Evolutionary conservation across 2,888 invertebrate species (phyloP), one percentile per base, ranked within the genome.

Genomic region (Eupithecia centaureata): DNA sequence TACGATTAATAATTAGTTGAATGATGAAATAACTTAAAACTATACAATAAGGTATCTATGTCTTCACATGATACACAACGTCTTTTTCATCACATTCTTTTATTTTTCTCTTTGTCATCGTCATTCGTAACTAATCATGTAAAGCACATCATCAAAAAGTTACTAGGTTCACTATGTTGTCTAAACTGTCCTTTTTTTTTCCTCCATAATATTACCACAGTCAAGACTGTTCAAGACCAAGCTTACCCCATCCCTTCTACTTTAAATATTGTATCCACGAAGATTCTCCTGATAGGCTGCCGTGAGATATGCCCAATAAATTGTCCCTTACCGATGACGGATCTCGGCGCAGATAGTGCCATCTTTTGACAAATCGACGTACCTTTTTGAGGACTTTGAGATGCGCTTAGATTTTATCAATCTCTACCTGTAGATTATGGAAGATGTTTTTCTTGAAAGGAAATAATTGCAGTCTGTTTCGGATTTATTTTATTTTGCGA

Each of bases 301-400:
- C 75, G 81, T 86, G 86, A 88, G 90, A 90, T 91, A 90, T 86
- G 82, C 71, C 73, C 87, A 85, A 90, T 90, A 88, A 87, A 90
- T 91, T 81, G 89, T 82, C 80, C 75, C 72, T 82, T 71, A 75
- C 83, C 86, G 91, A 91, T 92, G 91, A 92, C 90, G 92, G 91
- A 92, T 91, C 84, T 85, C 82, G 78, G 76, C 79, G 76, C 81
- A 75, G 92, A 92, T 92, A 91, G 84, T 86, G 87, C 87, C 89
- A 87, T 80, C 79, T 85, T 91, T 91, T 92, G 92, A 93, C 91
- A 92, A 92, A 93, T 92, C 84, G 88, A 73, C 71, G 85, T 85
- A 84, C 90, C 87, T 89, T 89, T 87, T 87, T 86, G 83, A 83
- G 83, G 79, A 84, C 81, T 82, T 85, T 85, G 76, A 81, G 81